These are phyloP conservation scores for Myotis brandtii DNA, from an alignment of 2,113 vertebrate species.

Conservation along the genomic window DNA sequence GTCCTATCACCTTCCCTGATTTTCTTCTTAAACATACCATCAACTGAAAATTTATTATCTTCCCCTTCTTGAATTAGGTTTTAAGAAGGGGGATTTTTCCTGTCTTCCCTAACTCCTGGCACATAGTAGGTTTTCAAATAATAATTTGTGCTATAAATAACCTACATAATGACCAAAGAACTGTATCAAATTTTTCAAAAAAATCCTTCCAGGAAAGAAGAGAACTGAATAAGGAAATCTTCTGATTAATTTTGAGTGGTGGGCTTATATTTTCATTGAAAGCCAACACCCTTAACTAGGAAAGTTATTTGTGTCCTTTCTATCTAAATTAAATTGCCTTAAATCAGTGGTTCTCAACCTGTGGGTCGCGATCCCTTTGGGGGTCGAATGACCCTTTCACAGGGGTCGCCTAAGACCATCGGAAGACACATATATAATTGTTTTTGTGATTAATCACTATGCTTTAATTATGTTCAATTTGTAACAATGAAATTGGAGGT, in stretches of 20 bases:
- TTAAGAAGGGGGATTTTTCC: background rate
- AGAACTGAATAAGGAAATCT: background rate
- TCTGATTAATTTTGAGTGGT: background rate
- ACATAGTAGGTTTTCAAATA: background rate
- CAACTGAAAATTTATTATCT: conserved; percentile 5
- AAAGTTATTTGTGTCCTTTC: background rate
- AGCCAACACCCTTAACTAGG: background rate
- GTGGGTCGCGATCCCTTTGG: too few species aligned
- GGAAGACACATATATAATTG: too few species aligned
- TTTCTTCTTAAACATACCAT: background rate
- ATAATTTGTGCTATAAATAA: background rate
- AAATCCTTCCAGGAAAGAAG: background rate
- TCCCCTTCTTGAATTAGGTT: background rate
- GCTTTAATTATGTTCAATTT: too few species aligned
- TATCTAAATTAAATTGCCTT: conserved; percentile 39
- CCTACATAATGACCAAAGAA: background rate
- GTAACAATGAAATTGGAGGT: too few species aligned
- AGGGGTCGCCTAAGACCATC: too few species aligned
- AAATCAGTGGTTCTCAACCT: background rate
- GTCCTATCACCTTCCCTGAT: background rate
- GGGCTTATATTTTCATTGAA: background rate
- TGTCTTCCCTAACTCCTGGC: background rate
- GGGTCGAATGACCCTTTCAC: too few species aligned
- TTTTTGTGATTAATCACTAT: too few species aligned
- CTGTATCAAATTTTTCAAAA: background rate